phyloP scores from a whole-genome alignment of 2,797 vertebrate genomes.

The Kryptolebias ocellatus region DNA sequence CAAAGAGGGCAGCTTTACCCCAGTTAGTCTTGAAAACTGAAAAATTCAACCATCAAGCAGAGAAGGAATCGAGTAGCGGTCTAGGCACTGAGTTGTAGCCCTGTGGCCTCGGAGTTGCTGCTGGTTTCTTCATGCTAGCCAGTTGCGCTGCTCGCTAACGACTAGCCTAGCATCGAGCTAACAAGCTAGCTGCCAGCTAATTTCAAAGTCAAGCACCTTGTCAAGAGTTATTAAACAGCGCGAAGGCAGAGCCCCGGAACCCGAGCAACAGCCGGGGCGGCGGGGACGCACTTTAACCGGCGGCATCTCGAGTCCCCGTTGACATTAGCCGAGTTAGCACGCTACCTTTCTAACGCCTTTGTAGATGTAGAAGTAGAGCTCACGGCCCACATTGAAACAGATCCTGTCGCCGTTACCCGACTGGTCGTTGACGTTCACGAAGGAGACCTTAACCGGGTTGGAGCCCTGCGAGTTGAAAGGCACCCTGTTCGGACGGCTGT shows the following conservation, averaged over 20 bases:
- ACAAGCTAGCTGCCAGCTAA: slow-evolving; percentile 65
- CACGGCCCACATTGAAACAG: slow-evolving; percentile 99
- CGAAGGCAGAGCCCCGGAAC: background rate
- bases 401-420: slow-evolving; percentile 98
- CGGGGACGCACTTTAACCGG: background rate
- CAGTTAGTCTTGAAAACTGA: background rate
- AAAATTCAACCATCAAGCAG: background rate
- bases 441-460: slow-evolving; percentile 97
- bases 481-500: slow-evolving; percentile 98
- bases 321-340: slow-evolving; percentile 48
- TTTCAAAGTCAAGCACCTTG: slow-evolving; percentile 70
- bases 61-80: slow-evolving; percentile 3
- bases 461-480: slow-evolving; percentile 99
- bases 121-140: slow-evolving; percentile 51
- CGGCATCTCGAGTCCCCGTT: slow-evolving; percentile 4
- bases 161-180: slow-evolving; percentile 60
- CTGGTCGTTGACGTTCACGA: slow-evolving; percentile 99
- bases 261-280: background rate
- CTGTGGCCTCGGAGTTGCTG: slow-evolving; percentile 48
- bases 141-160: slow-evolving; percentile 49
- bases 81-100: slow-evolving; percentile 24
- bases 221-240: slow-evolving; percentile 23
- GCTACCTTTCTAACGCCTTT: slow-evolving; percentile 96
- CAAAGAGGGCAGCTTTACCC: background rate
- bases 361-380: slow-evolving; percentile 99